phyloP scores from a whole-genome alignment of 2,113 vertebrate species.

The Cariama cristata region DNA sequence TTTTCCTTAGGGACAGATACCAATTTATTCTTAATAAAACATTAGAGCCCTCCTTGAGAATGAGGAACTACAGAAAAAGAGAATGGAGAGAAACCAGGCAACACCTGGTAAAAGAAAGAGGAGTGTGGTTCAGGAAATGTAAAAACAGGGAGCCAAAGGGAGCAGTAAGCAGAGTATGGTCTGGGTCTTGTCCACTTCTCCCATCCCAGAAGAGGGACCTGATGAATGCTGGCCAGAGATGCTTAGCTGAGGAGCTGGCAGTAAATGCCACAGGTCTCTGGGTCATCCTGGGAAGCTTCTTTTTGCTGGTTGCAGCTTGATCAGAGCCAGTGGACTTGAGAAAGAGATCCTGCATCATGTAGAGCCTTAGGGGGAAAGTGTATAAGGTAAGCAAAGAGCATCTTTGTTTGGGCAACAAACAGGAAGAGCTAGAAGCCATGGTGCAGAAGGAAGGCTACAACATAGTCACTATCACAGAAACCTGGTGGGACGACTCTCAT shows the following conservation, averaged over 20 bases:
- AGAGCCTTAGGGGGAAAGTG: not conserved
- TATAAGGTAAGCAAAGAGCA: not conserved
- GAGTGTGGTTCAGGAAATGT: not conserved
- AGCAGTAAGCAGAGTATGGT: not conserved
- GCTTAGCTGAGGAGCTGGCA: not conserved
- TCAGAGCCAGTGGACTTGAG: not conserved
- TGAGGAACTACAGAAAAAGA: not conserved
- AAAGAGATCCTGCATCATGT: not conserved
- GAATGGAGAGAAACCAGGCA: not conserved
- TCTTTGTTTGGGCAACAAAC: not conserved
- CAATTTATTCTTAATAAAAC: not conserved
- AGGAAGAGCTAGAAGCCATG: too few relatives aligned
- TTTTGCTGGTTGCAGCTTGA: not conserved
- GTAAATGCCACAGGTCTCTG: fast-evolving
- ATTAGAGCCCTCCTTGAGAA: not conserved
- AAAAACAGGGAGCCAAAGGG: not conserved
- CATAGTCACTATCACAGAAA: too few relatives aligned
- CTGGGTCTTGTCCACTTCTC: not conserved
- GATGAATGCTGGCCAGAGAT: not conserved
- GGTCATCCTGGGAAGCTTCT: not conserved
- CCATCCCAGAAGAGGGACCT: not conserved
- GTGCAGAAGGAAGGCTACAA: too few relatives aligned
- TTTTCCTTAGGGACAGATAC: not conserved
- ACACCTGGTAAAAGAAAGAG: not conserved
- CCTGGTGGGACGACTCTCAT: too few relatives aligned